Evolutionary conservation across 2,888 invertebrate species (phyloP), one percentile per base, ranked within the genome.

Genomic region (Gymnoscelis rufifasciata): DNA sequence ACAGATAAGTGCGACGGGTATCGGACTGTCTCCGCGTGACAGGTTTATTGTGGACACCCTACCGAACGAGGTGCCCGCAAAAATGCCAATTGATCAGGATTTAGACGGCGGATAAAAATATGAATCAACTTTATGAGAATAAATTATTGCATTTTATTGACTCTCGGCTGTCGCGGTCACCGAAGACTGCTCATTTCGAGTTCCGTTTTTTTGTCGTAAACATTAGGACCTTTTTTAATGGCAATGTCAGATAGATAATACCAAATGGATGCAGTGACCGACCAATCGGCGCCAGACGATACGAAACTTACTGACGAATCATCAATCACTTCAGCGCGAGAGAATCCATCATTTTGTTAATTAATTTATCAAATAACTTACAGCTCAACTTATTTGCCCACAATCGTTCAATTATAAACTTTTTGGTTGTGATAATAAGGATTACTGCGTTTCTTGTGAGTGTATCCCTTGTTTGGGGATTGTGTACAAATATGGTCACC

Each of bases 1-100:
- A 56, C 73, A 83, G 86, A 87, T 87, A 87, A 86, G 83, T 83
- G 76, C 79, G 72, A 75, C 67, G 77, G 74, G 73, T 75, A 74
- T 76, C 78, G 74, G 76, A 78, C 74, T 78, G 84, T 84, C 83
- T 57, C 56, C 57, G 51, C 47, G 54, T 65, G 86, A 80, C 86
- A 83, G 74, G 75, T 87, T 86, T 84, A 87, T 83, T 69, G 70
- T 82, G 83, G 84, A 77, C 82, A 83, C 83, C 84, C 83, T 78
- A 83, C 80, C 69, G 62, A 70, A 70, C 63, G 73, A 72, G 67
- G 74, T 71, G 73, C 74, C 66, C 66, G 74, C 72, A 69, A 77
- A 71, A 60, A 60, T 59, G 51, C 46, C 47, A 52, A 56, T 58
- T 56, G 58, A 58, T 58, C 58, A 56, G 58, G 52, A 54, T 54